Base-by-base conservation (phyloP, 2,113 vertebrate species). In the Stegostoma tigrinum region DNA sequence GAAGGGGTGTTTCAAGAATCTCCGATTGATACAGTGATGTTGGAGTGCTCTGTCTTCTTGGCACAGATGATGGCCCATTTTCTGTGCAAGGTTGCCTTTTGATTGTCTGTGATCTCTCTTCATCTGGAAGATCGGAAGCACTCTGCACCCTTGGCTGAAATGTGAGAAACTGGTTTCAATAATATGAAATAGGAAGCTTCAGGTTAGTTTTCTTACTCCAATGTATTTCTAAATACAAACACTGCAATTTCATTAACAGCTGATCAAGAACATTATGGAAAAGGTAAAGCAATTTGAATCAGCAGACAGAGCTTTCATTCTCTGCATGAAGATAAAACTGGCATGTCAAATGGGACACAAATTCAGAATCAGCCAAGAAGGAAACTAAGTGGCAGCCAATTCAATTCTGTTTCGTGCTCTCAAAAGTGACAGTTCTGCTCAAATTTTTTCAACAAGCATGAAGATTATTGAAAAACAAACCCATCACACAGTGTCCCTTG, bases 31-130 rank as follows among this genome's bases (percentile, higher is more conserved):
- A 97, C 95, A 98, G 97, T 95, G 98, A 98, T 7, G 98, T 98
- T 1, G 99, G 98, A 34, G 98, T 99, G 90, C 98, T 99, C 96
- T 98, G 98, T 96, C 98, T 98, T 96, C 98, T 98, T 38, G 97
- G 97, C 95, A 98, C 96, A 24, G 97, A 97, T 5, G 96, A 96
- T 2, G 97, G 97, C 87, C 98, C 98, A 96, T 97, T 98, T 95
- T 99, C 98, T 0, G 97, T 96, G 96, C 98, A 98, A 0, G 98
- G 98, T 95, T 98, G 98, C 95, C 98, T 98, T 95, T 98, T 98
- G 97, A 99, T 97, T 0, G 99, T 99, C 96, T 98, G 97, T 93
- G 97, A 98, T 67, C 97, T 97, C 96, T 99, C 98, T 0, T 99
- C 98, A 6, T 98, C 98, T 0, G 97, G 97, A 61, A 98, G 97